phyloP scores from a whole-genome alignment of 2,113 vertebrate genomes.

The Calonectris borealis region DNA sequence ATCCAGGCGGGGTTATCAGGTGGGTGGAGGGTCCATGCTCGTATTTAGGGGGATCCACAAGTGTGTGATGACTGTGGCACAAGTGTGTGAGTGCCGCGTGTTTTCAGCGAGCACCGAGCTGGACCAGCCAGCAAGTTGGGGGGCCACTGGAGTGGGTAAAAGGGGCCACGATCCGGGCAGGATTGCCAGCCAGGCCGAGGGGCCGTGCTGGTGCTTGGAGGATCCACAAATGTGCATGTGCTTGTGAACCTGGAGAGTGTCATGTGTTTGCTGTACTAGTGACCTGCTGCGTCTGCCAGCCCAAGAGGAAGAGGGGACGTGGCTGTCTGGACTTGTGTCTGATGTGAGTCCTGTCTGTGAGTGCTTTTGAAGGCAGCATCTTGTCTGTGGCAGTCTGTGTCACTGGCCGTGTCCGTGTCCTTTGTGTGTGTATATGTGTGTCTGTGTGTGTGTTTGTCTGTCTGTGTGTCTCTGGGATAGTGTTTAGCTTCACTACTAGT shows the following conservation, averaged over 20 bases:
- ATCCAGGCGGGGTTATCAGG: background rate
- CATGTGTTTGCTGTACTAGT: background rate
- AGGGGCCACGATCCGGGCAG: background rate
- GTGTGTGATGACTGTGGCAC: no score
- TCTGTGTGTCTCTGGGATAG: background rate
- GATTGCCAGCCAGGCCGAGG: background rate
- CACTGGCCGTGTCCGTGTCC: fast-evolving
- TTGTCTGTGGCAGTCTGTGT: background rate
- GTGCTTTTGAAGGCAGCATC: background rate
- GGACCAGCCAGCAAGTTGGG: background rate
- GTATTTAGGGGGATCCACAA: background rate
- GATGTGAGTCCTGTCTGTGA: background rate
- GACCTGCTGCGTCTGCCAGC: background rate
- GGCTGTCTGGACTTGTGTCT: no score
- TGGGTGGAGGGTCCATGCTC: background rate
- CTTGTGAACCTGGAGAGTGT: background rate
- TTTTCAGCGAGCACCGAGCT: background rate
- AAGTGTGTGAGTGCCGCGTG: background rate
- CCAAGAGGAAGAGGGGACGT: background rate
- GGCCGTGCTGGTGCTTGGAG: fast-evolving
- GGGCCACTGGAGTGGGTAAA: fast-evolving
- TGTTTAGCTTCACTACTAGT: background rate
- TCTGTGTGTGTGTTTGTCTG: background rate
- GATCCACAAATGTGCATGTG: fast-evolving
- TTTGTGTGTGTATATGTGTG: background rate